Base-by-base conservation (phyloP, 2,113 vertebrate species). In the Bubo scandiacus region DNA sequence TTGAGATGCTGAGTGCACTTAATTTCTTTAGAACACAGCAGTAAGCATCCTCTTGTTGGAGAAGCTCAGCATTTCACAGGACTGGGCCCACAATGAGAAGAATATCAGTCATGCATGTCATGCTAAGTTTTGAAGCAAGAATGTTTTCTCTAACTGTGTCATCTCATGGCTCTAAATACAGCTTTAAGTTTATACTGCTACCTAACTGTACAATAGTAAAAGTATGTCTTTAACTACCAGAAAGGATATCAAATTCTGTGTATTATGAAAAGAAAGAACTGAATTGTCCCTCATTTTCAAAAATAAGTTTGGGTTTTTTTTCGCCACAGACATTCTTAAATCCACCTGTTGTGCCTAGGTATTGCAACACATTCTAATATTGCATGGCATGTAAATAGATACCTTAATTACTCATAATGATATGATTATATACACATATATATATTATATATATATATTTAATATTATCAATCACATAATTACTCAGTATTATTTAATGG, bases 341-440 rank as follows among this genome's bases (percentile, higher is more conserved):
- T 91, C 90, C 80, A 88, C 88, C 82, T 92, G 47, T 95, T 94
- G 92, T 94, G 96, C 72, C 92, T 91, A 95, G 67, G 30, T 95
- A 95, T 89, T 95, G 65, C 77, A 92, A 89, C 34, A 92, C 22
- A 79, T 65, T 91, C 73, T 96, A 90, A 92, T 95, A 95, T 90
- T 67, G 96, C 94, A 94, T 94, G 85, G 47, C 77, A 95, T 87
- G 92, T 97, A 88, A 97, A 96, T 96, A 96, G 81, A 91, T 96
- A 97, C 29, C 90, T 92, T 96, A 92, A 94, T 94, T 97, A 94
- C 71, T 94, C 94, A 95, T 96, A 95, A 96, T 94, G 5, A 96
- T 86, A 97, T 95, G 19, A 92, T 94, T 96, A 96, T 96, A 96
- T 96, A 91, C 83, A 95, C 87, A 94, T 30, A 96, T 36, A 92